phyloP scores from a whole-genome alignment of 2,113 vertebrate species.

The Parus major region DNA sequence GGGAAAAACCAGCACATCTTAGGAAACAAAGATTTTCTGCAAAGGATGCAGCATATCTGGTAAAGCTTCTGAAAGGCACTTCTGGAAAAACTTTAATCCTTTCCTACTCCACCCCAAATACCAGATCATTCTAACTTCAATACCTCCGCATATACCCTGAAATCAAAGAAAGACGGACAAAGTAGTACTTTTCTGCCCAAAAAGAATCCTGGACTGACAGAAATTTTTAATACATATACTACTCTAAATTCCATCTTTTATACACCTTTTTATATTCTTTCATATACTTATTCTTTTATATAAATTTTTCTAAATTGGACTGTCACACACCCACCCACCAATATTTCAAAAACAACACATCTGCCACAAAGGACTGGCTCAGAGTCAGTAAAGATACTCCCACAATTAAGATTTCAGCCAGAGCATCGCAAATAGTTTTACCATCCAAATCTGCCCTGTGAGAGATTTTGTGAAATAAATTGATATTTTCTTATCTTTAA shows the following conservation, averaged over 20 bases:
- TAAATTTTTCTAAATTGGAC: not conserved
- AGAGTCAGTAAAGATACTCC: not conserved
- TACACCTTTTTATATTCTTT: not conserved
- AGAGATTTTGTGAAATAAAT: not conserved
- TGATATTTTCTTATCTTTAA: not conserved
- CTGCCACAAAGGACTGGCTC: not conserved
- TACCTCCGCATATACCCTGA: not conserved
- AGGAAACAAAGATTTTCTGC: constrained; percentile 1
- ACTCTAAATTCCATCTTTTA: not conserved
- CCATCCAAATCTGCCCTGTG: not conserved
- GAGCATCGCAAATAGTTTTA: not conserved
- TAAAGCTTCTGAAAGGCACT: not conserved
- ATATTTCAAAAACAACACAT: not conserved
- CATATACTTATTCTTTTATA: not conserved
- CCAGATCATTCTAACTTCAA: not conserved
- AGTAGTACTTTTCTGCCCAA: not conserved
- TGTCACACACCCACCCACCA: not conserved
- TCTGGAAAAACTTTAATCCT: not conserved
- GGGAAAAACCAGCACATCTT: not conserved
- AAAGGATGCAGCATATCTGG: not conserved
- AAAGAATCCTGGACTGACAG: not conserved
- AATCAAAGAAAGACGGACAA: not conserved
- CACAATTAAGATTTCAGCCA: not conserved
- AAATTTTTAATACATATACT: not conserved
- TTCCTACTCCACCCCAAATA: not conserved